Evolutionary conservation across 2,113 vertebrate species (phyloP), one percentile per base, ranked within the genome.

Genomic region (Mirounga angustirostris): DNA sequence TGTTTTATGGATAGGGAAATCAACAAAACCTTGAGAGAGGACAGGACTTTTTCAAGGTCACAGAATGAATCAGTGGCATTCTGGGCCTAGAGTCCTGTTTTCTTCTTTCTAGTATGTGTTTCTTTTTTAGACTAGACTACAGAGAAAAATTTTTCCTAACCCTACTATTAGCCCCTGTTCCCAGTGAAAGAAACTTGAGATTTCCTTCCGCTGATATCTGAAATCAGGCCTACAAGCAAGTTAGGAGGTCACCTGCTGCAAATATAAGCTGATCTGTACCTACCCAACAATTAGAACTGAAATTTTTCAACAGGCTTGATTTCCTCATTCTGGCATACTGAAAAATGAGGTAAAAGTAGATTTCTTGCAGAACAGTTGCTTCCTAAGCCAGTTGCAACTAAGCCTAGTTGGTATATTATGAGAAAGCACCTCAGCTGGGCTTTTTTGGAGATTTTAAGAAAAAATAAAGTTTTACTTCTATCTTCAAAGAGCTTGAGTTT

Each of bases 401-500:
- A 89, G 22, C 13, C n/a, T 2, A 4, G 11, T 69, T 50, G 50
- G 10, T 26, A 76, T 73, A 67, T 58, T 71, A 26, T 30, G 26
- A n/a, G 28, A 81, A 76, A 94, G 22, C 43, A 67, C 28, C 11
- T 36, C 19, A 15, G 10, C 79, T 89, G 59, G 67, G 59, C 11
- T 69, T 18, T 83, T 63, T 33, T 16, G n/a, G 91, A 93, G 16
- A 50, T 69, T 59, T 87, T 71, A 58, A 50, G 50, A 61, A 15
- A 54, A 26, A 15, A 16, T 59, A n/a, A 78, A 33, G 12, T 76
- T 93, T 91, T 56, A 87, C 4, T 43, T 1, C 56, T 65, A n/a
- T 86, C 52, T 54, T 84, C 87, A 82, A 61, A 22, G 59, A 89
- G n/a, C 30, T 84, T 91, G 12, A 52, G 16, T 86, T 74, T 97